phyloP scores from a whole-genome alignment of 2,888 invertebrate species.

The Lycia hirtaria region DNA sequence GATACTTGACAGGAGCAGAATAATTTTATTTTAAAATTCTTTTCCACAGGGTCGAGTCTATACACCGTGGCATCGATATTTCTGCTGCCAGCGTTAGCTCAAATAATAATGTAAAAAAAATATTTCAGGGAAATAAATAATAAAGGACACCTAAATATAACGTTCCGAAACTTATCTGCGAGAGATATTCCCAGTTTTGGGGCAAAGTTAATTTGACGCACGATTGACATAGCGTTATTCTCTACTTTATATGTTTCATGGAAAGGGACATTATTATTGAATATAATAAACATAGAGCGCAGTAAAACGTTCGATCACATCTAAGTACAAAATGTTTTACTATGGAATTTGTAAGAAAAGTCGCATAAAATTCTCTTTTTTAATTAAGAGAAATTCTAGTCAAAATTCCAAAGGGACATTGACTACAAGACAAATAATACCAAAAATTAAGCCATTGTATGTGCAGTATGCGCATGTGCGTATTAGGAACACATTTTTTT shows the following conservation, averaged over 20 bases:
- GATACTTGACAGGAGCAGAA: constrained; percentile 6
- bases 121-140: constrained; percentile 13
- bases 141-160: constrained; percentile 12
- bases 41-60: constrained; percentile 64
- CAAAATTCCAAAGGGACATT: constrained; percentile 31
- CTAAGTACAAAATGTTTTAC: not conserved
- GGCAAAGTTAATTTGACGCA: constrained; percentile 34
- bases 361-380: not conserved
- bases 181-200: constrained; percentile 24
- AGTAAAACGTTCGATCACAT: not conserved
- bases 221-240: constrained; percentile 23
- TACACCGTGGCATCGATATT: constrained; percentile 57
- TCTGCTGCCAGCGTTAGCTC: constrained; percentile 61
- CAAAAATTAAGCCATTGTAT: constrained; percentile 4
- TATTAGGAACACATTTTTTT: constrained; percentile 25
- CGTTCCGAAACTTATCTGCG: constrained; percentile 14
- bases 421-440: constrained; percentile 10
- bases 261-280: constrained; percentile 6
- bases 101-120: constrained; percentile 47
- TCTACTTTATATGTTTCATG: constrained; percentile 17
- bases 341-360: not conserved
- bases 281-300: not conserved
- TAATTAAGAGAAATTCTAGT: constrained; percentile 17
- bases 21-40: constrained; percentile 20
- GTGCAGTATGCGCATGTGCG: constrained; percentile 7